A percentile compares a stretch with the other conserved stretches of the same genome.
These are phyloP conservation scores for Helogale parvula DNA, from an alignment of 2,113 vertebrate genomes.

Conservation along the genomic window DNA sequence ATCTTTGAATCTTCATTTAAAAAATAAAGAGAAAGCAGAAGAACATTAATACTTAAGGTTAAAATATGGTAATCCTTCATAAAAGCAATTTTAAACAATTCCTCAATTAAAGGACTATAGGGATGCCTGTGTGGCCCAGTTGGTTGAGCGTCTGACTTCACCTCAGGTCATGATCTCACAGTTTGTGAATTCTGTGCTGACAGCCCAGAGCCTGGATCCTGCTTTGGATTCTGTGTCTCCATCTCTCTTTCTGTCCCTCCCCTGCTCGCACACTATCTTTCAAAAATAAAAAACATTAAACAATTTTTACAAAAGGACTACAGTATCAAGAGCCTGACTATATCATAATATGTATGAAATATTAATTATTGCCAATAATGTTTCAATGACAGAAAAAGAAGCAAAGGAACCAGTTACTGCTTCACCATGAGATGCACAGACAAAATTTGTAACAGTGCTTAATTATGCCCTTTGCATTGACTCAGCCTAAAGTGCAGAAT, in stretches of 20 bases:
- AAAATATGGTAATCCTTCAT: not conserved
- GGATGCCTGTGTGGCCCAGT: no score
- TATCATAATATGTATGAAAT: not conserved
- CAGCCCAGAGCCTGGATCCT: no score
- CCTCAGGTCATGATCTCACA: no score
- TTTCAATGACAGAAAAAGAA: constrained; percentile 45
- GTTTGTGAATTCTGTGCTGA: no score
- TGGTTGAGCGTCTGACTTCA: no score
- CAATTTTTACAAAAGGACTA: not conserved
- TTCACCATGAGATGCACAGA: constrained; percentile 10
- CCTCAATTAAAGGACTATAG: not conserved
- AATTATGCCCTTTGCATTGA: constrained; percentile 26
- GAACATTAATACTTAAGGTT: not conserved
- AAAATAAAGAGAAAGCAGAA: not conserved
- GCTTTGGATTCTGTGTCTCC: no score
- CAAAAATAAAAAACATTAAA: no score
- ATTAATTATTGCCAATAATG: not conserved
- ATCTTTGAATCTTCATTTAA: not conserved
- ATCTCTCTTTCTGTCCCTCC: no score
- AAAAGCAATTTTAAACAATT: not conserved
- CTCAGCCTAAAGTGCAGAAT: not conserved
- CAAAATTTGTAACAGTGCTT: constrained; percentile 6
- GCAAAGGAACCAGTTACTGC: not conserved
- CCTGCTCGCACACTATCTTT: no score
- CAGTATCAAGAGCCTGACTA: not conserved